A percentile compares a stretch with the other conserved stretches of the same genome.
phyloP scores from a whole-genome alignment of 2,888 invertebrate species.

The Syrista parreyssii region DNA sequence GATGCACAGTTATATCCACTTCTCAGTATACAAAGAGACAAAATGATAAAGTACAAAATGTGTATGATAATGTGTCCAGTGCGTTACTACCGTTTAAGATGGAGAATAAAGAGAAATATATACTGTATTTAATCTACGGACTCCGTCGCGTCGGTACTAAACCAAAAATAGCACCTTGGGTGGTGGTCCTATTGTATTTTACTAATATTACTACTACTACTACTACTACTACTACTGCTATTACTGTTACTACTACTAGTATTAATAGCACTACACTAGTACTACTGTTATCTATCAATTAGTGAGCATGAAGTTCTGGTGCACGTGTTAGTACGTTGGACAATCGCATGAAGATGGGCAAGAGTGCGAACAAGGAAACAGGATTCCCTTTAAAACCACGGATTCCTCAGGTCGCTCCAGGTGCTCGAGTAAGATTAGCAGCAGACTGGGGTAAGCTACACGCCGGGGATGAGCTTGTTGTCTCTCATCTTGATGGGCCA shows the following conservation, averaged over 20 bases:
- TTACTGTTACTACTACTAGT: conserved; percentile 5
- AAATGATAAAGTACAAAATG: neutral
- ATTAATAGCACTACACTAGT: conserved; percentile 13
- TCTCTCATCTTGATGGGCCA: conserved; percentile 58
- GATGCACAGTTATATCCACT: neutral
- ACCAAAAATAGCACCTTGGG: conserved; percentile 21
- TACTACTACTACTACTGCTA: conserved; percentile 13
- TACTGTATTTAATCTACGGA: neutral
- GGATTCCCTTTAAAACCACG: neutral
- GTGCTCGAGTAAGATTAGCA: conserved; percentile 58
- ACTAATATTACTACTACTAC: conserved; percentile 16
- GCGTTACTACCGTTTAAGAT: neutral
- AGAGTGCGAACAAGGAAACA: conserved; percentile 3
- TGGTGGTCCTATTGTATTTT: conserved; percentile 14
- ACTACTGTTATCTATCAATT: conserved; percentile 21
- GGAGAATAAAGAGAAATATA: neutral
- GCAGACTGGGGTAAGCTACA: conserved; percentile 62
- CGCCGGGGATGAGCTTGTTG: conserved; percentile 60
- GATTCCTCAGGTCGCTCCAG: conserved; percentile 57
- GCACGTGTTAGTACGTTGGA: conserved; percentile 13
- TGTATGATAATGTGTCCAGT: neutral
- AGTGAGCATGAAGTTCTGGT: conserved; percentile 32
- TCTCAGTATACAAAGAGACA: neutral
- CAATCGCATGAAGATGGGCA: conserved; percentile 2
- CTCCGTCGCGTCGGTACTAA: neutral